Percentiles rank a stretch among this genome's conserved stretches.
Conservation (phyloP, 1,140 invertebrate genomes). For the Stratiolaelaps scimitus region DNA sequence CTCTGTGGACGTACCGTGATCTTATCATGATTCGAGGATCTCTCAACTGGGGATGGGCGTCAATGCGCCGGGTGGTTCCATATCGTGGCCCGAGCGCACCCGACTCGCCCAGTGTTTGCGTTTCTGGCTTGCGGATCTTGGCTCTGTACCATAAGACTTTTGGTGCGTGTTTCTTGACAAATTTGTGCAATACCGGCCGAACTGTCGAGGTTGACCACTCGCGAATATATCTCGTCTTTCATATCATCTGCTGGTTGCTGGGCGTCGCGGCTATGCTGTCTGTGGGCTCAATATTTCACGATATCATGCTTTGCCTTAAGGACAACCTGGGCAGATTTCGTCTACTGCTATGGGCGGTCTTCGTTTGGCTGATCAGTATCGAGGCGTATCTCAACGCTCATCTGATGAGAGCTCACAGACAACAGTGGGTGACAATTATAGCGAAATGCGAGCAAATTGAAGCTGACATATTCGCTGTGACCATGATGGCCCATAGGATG, state of each 20-base stretch:
- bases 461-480: background rate
- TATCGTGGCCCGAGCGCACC: background rate
- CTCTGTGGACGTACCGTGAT: too few relatives aligned
- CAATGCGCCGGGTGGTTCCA: background rate
- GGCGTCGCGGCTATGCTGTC: background rate
- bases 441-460: background rate
- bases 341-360: background rate
- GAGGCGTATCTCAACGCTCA: constrained; percentile 14
- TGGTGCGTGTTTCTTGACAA: background rate
- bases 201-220: background rate
- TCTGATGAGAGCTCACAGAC: background rate
- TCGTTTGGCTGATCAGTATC: background rate
- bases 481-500: background rate
- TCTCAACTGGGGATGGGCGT: background rate
- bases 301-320: background rate
- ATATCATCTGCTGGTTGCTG: background rate
- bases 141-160: background rate
- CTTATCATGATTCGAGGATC: constrained; percentile 9
- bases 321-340: background rate
- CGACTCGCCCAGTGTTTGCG: background rate
- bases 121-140: background rate
- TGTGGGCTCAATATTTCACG: background rate
- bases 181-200: too few relatives aligned
- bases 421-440: background rate
- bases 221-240: background rate